A percentile compares a stretch with the other conserved stretches of the same genome.
These are phyloP conservation scores for Drosophila glabriapex DNA, from an alignment of 2,888 invertebrate genomes.

Conservation along the genomic window DNA sequence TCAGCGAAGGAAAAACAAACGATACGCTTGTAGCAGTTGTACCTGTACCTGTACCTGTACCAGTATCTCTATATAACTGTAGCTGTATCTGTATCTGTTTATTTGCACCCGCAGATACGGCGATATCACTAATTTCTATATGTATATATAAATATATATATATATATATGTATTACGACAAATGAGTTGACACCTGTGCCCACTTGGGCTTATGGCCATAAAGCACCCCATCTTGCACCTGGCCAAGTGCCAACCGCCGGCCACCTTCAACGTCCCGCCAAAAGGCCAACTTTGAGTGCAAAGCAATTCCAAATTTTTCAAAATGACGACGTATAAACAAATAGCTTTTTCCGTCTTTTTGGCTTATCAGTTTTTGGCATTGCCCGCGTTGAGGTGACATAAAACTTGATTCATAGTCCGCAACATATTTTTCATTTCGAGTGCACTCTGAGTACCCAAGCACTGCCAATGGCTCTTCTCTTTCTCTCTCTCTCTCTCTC, in stretches of 20 bases:
- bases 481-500: background rate
- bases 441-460: slow-evolving; percentile 55
- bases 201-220: slow-evolving; percentile 55
- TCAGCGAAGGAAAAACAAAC: slow-evolving; percentile 24
- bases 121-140: slow-evolving; percentile 42
- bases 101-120: slow-evolving; percentile 51
- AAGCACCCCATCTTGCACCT: slow-evolving; percentile 47
- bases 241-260: background rate
- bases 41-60: slow-evolving; percentile 2
- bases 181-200: slow-evolving; percentile 65
- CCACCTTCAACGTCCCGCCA: slow-evolving; percentile 3
- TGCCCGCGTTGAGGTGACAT: slow-evolving; percentile 26
- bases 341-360: slow-evolving; percentile 42
- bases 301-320: slow-evolving; percentile 65
- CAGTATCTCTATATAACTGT: slow-evolving; percentile 1
- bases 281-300: slow-evolving; percentile 53
- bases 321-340: slow-evolving; percentile 65
- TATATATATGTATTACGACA: slow-evolving; percentile 17
- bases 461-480: slow-evolving; percentile 12
- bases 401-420: slow-evolving; percentile 41
- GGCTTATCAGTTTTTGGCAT: slow-evolving; percentile 58
- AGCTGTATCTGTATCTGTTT: slow-evolving; percentile 6
- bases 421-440: slow-evolving; percentile 2
- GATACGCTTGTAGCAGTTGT: slow-evolving; percentile 20
- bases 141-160: slow-evolving; percentile 12